phyloP scores from a whole-genome alignment of 2,797 vertebrate genomes.

The Diceros bicornis region DNA sequence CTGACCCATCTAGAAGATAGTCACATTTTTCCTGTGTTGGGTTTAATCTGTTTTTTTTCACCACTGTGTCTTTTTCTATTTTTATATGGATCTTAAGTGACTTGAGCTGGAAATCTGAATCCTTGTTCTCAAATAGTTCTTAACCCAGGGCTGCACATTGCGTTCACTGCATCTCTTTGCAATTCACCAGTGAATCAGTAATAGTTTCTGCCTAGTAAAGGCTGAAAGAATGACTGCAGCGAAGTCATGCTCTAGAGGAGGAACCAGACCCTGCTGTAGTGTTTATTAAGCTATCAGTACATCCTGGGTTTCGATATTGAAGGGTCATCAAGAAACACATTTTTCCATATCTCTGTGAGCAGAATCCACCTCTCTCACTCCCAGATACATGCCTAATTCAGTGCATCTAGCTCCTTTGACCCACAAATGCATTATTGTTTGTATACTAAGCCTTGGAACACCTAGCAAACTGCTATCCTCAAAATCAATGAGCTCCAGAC shows the following conservation, averaged over 20 bases:
- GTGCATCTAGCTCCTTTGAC: neutral
- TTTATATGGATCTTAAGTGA: neutral
- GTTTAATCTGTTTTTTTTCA: neutral
- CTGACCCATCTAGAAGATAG: neutral
- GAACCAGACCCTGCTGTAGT: neutral
- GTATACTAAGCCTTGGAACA: neutral
- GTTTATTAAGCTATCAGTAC: neutral
- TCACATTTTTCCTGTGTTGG: neutral
- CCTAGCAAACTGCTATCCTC: neutral
- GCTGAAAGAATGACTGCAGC: neutral
- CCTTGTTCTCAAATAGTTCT: neutral
- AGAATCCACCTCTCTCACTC: neutral
- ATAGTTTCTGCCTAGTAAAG: neutral
- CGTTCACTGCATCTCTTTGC: neutral
- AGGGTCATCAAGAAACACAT: neutral
- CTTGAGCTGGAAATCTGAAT: neutral
- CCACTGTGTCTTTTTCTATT: neutral
- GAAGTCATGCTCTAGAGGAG: neutral
- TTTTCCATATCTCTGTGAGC: neutral
- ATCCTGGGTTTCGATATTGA: neutral
- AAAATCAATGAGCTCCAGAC: neutral
- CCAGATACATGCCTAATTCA: neutral
- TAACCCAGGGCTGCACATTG: neutral
- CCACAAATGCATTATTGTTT: neutral
- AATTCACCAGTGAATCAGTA: neutral